Evolutionary conservation across 2,888 invertebrate genomes (phyloP).

Genomic region (Apodemia zela): DNA sequence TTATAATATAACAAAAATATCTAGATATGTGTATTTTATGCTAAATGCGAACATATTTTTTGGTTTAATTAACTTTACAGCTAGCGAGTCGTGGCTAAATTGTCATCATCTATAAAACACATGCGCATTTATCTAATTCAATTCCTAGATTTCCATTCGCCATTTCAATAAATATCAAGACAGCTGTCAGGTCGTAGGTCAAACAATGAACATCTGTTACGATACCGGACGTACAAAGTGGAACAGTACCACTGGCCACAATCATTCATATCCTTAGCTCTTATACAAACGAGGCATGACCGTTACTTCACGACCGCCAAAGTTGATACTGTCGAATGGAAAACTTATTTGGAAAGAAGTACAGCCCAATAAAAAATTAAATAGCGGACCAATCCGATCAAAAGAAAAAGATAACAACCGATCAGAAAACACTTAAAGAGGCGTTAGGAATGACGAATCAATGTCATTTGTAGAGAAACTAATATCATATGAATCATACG

Average conservation of each 20-base stretch:
- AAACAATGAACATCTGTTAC: slow-evolving; percentile 22
- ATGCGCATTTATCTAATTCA: slow-evolving; percentile 12
- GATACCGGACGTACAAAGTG: slow-evolving; percentile 27
- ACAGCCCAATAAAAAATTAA: background rate
- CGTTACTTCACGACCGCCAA: slow-evolving; percentile 1
- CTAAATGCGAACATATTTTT: too few species aligned
- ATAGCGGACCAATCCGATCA: background rate
- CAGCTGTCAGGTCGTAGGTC: slow-evolving; percentile 23
- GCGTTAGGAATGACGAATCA: too few species aligned
- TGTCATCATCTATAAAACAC: background rate
- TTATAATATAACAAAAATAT: too few species aligned
- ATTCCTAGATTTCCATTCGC: slow-evolving; percentile 17
- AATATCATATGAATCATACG: too few species aligned
- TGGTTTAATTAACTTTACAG: background rate
- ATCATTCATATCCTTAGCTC: slow-evolving; percentile 25
- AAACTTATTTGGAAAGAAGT: background rate
- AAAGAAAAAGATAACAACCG: too few species aligned
- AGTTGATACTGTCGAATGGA: background rate
- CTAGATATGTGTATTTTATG: too few species aligned
- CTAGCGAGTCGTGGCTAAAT: background rate
- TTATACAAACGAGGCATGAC: background rate
- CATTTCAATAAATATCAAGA: slow-evolving; percentile 19
- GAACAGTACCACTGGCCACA: slow-evolving; percentile 23
- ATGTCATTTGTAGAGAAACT: too few species aligned
- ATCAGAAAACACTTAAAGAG: too few species aligned